These are phyloP conservation scores for Anthopleura xanthogrammica DNA, from an alignment of 92 coral and sea anemone genomes.

Conservation along the genomic window DNA sequence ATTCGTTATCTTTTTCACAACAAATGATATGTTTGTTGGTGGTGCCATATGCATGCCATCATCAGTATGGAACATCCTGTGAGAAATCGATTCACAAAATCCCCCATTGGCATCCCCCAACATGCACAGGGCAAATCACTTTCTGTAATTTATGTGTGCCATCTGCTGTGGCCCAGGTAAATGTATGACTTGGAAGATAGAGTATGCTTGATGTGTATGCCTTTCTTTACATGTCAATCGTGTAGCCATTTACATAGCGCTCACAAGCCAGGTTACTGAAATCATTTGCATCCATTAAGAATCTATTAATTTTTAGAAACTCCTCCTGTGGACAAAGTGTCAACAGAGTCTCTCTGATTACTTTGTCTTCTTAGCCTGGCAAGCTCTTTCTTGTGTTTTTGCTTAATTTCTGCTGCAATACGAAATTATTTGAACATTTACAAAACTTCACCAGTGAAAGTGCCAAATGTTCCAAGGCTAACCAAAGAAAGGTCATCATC, in stretches of 20 bases:
- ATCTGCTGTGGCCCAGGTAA: conserved; percentile 1
- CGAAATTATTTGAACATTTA: conserved; percentile 5
- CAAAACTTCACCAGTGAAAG: conserved; percentile 12
- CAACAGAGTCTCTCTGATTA: conserved; percentile 11
- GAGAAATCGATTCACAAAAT: not conserved
- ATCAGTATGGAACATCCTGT: conserved; percentile 12
- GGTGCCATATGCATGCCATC: conserved; percentile 24
- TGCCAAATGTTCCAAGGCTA: conserved; percentile 19
- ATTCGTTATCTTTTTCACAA: not conserved
- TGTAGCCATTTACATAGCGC: conserved; percentile 22
- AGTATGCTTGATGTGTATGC: not conserved
- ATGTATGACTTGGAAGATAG: conserved; percentile 23
- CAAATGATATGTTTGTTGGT: not conserved
- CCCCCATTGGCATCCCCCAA: conserved; percentile 11
- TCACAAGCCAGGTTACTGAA: conserved; percentile 30
- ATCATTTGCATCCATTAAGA: conserved; percentile 25
- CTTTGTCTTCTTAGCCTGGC: conserved; percentile 20
- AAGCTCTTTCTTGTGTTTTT: conserved; percentile 23
- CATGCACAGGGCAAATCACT: conserved; percentile 23
- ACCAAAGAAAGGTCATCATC: not conserved
- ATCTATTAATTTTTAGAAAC: not conserved
- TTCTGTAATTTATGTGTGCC: not conserved
- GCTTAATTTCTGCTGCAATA: conserved; percentile 16
- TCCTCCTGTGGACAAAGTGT: conserved; percentile 35
- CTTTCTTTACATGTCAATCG: not conserved